phyloP scores from a whole-genome alignment of 2,888 invertebrate genomes.

The Lottia scabra region DNA sequence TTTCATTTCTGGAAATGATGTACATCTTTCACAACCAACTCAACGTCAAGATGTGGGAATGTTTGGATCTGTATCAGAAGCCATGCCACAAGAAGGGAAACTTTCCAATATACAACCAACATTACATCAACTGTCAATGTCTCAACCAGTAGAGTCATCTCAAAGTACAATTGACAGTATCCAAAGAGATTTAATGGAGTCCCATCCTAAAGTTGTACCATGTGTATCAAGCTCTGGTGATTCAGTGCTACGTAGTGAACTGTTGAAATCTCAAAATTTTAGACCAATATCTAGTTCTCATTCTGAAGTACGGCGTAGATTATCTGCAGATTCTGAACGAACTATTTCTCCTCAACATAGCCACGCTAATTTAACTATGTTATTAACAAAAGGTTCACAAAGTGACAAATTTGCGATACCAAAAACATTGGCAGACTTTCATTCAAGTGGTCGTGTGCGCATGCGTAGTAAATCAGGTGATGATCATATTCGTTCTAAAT shows the following conservation, averaged over 20 bases:
- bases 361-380: conserved; percentile 19
- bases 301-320: conserved; percentile 48
- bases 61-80: neutral
- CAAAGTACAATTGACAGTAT: neutral
- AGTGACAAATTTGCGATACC: neutral
- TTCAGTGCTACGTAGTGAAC: neutral
- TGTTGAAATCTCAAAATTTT: neutral
- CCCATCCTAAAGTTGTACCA: neutral
- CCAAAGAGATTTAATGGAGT: neutral
- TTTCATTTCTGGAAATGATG: neutral
- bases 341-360: conserved; percentile 18
- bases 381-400: conserved; percentile 20
- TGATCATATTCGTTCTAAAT: conserved; percentile 38
- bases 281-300: conserved; percentile 32
- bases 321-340: conserved; percentile 41
- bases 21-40: neutral
- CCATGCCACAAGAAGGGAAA: neutral
- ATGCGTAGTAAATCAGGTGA: conserved; percentile 60
- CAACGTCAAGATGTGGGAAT: neutral
- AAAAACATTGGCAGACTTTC: neutral
- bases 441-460: conserved; percentile 24
- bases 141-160: neutral
- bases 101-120: neutral
- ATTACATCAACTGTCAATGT: neutral
- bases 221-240: neutral